These are phyloP conservation scores for Vanessa cardui DNA, from an alignment of 2,888 invertebrate genomes.

Conservation along the genomic window DNA sequence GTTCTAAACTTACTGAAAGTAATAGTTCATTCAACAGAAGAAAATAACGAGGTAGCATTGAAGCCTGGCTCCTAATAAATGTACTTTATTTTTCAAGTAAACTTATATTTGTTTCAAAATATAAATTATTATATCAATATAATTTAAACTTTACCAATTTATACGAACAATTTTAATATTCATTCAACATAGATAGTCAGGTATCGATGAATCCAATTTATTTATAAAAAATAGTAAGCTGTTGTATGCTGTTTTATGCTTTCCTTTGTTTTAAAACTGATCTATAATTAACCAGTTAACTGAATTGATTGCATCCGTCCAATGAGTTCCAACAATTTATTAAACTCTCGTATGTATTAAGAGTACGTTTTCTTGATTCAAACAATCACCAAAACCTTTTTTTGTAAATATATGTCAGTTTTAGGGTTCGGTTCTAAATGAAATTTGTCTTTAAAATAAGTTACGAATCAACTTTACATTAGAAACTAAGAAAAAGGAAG, in stretches of 20 bases:
- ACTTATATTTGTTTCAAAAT: too few relatives aligned
- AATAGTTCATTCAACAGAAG: too few relatives aligned
- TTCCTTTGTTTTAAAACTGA: conserved; percentile 59
- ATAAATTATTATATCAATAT: too few relatives aligned
- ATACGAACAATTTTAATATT: not conserved
- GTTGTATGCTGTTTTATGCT: conserved; percentile 44
- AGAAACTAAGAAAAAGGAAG: too few relatives aligned
- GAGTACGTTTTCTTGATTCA: not conserved
- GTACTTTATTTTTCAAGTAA: too few relatives aligned
- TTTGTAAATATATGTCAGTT: not conserved
- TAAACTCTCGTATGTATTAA: conserved; percentile 1
- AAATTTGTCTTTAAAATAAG: too few relatives aligned
- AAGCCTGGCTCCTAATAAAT: too few relatives aligned
- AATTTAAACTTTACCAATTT: too few relatives aligned
- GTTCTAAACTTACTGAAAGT: too few relatives aligned
- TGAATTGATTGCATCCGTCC: conserved; percentile 76
- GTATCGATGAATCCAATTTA: not conserved
- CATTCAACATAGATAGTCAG: not conserved
- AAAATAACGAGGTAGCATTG: too few relatives aligned
- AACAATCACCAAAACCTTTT: too few relatives aligned
- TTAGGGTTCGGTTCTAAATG: not conserved
- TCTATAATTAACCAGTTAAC: conserved; percentile 74
- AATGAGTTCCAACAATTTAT: conserved; percentile 39
- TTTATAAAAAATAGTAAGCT: conserved; percentile 13
- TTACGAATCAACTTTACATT: too few relatives aligned